A percentile compares a stretch with the other conserved stretches of the same genome.
phyloP scores from a whole-genome alignment of 2,888 invertebrate species.

The Monoplex corrugatus region DNA sequence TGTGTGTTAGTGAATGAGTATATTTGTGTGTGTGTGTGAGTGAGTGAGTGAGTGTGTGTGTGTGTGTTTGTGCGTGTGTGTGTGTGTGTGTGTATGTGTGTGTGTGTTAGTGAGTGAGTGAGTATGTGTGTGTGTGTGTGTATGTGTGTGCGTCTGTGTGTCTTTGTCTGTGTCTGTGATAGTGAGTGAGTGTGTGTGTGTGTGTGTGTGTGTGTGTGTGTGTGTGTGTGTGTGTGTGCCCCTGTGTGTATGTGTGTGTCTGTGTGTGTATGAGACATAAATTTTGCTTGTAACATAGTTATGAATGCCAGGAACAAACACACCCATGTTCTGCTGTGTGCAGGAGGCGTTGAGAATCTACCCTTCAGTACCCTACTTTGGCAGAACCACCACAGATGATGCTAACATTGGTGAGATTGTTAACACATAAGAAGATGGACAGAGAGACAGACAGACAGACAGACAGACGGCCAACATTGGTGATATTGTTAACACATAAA shows the following conservation, averaged over 20 bases:
- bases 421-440: too few species aligned
- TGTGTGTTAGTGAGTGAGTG: neutral
- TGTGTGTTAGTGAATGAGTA: neutral
- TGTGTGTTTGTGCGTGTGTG: neutral
- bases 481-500: too few species aligned
- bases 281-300: neutral
- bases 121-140: neutral
- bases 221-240: neutral
- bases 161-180: neutral
- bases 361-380: constrained; percentile 83
- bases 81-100: neutral
- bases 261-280: neutral
- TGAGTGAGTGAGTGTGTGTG: neutral
- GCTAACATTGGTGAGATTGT: constrained; percentile 52
- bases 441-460: too few species aligned
- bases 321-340: neutral
- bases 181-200: neutral
- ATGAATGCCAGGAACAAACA: neutral
- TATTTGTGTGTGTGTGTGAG: too few species aligned
- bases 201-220: neutral
- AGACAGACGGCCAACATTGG: too few species aligned
- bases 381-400: constrained; percentile 80
- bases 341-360: constrained; percentile 82
- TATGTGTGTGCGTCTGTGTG: neutral
- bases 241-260: neutral